Percentiles rank a stretch among this genome's conserved stretches.
phyloP scores from a whole-genome alignment of 2,113 vertebrate genomes.

The Lycaon pictus region DNA sequence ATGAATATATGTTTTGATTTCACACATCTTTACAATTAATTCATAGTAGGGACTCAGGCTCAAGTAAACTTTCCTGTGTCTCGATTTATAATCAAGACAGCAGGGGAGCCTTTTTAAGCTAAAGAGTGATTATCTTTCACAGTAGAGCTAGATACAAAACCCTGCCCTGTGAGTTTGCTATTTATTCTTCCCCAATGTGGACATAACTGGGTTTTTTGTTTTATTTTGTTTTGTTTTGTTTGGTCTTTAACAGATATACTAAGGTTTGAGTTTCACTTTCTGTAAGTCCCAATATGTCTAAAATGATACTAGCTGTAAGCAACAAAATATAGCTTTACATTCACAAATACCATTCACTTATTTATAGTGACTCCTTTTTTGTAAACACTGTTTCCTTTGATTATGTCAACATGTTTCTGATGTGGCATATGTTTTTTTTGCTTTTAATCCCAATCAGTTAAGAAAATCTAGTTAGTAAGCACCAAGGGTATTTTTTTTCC shows the following conservation, averaged over 20 bases:
- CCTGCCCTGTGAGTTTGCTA: slow-evolving; percentile 72
- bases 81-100: slow-evolving; percentile 74
- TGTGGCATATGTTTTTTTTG: slow-evolving; percentile 60
- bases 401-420: slow-evolving; percentile 61
- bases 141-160: slow-evolving; percentile 72
- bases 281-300: slow-evolving; percentile 36
- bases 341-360: slow-evolving; percentile 56
- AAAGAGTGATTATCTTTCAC: slow-evolving; percentile 76
- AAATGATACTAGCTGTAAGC: slow-evolving; percentile 59
- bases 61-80: slow-evolving; percentile 69
- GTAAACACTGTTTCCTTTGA: slow-evolving; percentile 68
- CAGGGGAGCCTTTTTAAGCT: slow-evolving; percentile 75
- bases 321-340: slow-evolving; percentile 57
- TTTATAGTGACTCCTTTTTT: slow-evolving; percentile 61
- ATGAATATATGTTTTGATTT: slow-evolving; percentile 76
- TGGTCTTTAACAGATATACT: slow-evolving; percentile 69
- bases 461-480: slow-evolving; percentile 39
- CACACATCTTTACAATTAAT: slow-evolving; percentile 72
- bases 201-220: not conserved
- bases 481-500: slow-evolving; percentile 54
- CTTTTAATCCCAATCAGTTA: slow-evolving; percentile 71
- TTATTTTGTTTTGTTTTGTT: not conserved
- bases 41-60: slow-evolving; percentile 72
- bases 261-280: slow-evolving; percentile 72
- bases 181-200: slow-evolving; percentile 79